Conservation (phyloP, 2,888 invertebrate species). For the Slavum lentiscoides region DNA sequence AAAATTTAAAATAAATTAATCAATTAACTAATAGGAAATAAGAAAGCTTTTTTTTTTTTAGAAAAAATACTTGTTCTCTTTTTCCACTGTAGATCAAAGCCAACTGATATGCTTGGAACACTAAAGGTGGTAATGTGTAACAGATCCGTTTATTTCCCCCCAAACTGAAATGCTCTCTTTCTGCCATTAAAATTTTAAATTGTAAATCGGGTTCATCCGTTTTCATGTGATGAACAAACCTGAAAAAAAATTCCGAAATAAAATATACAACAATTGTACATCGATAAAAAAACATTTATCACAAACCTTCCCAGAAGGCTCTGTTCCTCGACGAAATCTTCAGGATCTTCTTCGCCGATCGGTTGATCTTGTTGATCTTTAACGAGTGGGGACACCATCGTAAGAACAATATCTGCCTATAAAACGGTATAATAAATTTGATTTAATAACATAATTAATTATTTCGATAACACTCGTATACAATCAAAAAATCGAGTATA, state of each 20-base stretch:
- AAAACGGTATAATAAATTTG: constrained; percentile 20
- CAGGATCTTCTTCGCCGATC: constrained; percentile 74
- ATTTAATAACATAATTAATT: background rate
- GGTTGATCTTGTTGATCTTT: constrained; percentile 81
- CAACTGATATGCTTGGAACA: constrained; percentile 90
- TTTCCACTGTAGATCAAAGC: constrained; percentile 81
- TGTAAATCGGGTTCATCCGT: constrained; percentile 82
- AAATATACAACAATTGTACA: background rate
- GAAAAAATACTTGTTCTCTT: constrained; percentile 72
- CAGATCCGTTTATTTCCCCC: constrained; percentile 88
- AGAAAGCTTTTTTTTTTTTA: constrained; percentile 32
- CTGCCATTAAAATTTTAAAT: constrained; percentile 85
- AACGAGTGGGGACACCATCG: constrained; percentile 82
- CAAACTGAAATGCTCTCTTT: constrained; percentile 85
- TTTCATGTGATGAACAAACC: constrained; percentile 80
- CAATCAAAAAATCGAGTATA: background rate
- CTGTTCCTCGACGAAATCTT: constrained; percentile 96
- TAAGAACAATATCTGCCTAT: constrained; percentile 74
- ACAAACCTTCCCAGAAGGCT: constrained; percentile 74
- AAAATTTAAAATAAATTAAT: constrained; percentile 36
- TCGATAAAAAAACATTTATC: background rate
- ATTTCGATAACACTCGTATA: background rate
- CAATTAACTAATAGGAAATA: constrained; percentile 8
- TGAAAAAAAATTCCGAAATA: constrained; percentile 57
- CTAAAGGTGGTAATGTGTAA: constrained; percentile 89